Base-by-base conservation (phyloP, 1,140 invertebrate species). In the Melanaphis sacchari region DNA sequence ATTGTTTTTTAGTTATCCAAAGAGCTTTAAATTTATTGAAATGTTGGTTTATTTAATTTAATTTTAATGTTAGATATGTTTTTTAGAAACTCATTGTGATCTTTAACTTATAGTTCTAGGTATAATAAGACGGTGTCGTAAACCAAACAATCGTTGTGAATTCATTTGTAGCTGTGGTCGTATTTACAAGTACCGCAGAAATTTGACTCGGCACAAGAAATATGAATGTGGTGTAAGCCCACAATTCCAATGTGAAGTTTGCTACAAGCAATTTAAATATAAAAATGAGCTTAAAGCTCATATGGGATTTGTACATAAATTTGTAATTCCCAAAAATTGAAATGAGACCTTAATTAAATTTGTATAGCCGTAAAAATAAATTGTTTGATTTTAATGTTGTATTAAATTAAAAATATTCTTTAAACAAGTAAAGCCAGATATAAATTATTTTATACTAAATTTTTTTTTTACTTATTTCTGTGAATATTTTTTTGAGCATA, bases 221-320 rank as follows among this genome's bases (percentile, higher is more conserved):
- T 94, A 93, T 49, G 94, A 94, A 93, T 94, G 94, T 91, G 94
- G 94, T 38, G 93, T 94, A 40, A 87, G 87, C 15, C 94, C 94
- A 22, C 91, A 90, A 21, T 94, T 94, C 52, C 85, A 93, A 49
- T 94, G 94, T 90, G 52, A 88, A 8, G 15, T 94, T 40, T 94
- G 94, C 76, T 41, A 90, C 26, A 93, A 94, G 26, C 94, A 93
- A 38, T 89, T 66, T 41, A 94, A 94, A 52, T 93, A 93, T 9
- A 94, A 94, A 91, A 87, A 93, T 24, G 66, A 92, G 36, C 66
- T 94, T 6, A 94, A 94, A 43, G 88, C 93, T 31, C 94, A 94
- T 59, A 41, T 93, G 89, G 90, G 76, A 43, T 82, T 91, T 76
- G 93, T 94, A 21, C 94, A 94, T 93, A 46, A 89, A 52, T 89